Evolutionary conservation across 2,113 vertebrate species (phyloP).

Genomic region (Amazona guildingii): DNA sequence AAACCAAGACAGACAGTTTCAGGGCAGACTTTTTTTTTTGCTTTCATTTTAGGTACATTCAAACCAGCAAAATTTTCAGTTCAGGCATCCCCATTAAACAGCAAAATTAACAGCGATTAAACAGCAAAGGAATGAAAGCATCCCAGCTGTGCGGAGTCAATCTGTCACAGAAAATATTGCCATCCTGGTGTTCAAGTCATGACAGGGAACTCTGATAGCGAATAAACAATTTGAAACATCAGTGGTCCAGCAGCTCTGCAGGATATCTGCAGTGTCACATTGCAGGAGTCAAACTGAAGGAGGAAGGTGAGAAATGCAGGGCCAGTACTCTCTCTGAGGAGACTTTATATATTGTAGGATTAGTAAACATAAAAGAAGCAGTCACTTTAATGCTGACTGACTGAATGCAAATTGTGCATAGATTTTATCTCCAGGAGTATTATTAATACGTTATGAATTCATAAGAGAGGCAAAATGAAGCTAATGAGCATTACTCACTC

Average conservation of each 20-base stretch:
- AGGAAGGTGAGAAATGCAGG: background rate
- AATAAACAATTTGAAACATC: background rate
- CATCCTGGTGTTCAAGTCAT: background rate
- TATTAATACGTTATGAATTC: background rate
- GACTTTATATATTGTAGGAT: background rate
- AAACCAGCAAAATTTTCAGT: background rate
- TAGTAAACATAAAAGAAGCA: background rate
- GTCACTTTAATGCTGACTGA: background rate
- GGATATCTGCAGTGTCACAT: background rate
- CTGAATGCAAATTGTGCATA: background rate
- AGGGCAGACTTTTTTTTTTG: background rate
- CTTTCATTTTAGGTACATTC: slow-evolving; percentile 3
- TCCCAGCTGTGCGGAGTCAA: background rate
- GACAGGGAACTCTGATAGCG: background rate
- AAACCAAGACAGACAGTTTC: background rate
- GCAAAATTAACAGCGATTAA: background rate
- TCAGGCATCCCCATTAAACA: background rate
- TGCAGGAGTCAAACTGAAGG: background rate
- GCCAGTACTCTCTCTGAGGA: background rate
- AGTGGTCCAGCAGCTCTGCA: background rate
- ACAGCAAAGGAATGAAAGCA: background rate
- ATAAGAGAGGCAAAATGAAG: background rate
- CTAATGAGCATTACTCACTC: background rate
- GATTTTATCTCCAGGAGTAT: slow-evolving; percentile 17
- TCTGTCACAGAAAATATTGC: background rate